Conservation (phyloP, 1,140 invertebrate species). For the Lepidurus arcticus region DNA sequence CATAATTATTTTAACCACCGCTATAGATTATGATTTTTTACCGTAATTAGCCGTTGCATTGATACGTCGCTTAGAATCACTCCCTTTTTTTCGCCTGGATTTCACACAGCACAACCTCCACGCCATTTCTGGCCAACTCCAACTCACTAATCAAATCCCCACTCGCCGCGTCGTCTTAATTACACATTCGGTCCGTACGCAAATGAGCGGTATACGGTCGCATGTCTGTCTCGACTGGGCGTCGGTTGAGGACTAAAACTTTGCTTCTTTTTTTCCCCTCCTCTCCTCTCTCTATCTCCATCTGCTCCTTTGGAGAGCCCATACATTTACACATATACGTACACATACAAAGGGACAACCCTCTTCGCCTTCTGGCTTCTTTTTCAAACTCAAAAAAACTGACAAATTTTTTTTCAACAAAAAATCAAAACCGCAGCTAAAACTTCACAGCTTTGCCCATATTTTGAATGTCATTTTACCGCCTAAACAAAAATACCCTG, state of each 20-base stretch:
- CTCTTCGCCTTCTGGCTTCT: not conserved
- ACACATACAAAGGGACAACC: not conserved
- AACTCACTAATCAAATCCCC: not conserved
- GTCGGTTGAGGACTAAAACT: conserved; percentile 9
- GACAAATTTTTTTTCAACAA: no score
- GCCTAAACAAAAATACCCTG: no score
- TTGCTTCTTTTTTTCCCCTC: conserved; percentile 1
- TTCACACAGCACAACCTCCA: not conserved
- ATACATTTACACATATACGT: not conserved
- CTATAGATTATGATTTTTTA: not conserved
- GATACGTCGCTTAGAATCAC: not conserved
- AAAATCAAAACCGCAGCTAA: no score
- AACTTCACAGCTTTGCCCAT: no score
- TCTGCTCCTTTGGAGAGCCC: not conserved
- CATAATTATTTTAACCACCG: no score
- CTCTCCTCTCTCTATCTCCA: not conserved
- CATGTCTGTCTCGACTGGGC: not conserved
- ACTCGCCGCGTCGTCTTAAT: not conserved
- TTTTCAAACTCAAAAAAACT: no score
- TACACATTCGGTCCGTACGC: not conserved
- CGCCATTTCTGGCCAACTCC: not conserved
- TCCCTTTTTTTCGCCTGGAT: not conserved
- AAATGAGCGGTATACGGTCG: conserved; percentile 18
- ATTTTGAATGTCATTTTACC: no score
- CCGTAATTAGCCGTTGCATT: not conserved